A percentile compares a stretch with the other conserved stretches of the same genome.
phyloP scores from a whole-genome alignment of 2,797 vertebrate species.

The Picus viridis region DNA sequence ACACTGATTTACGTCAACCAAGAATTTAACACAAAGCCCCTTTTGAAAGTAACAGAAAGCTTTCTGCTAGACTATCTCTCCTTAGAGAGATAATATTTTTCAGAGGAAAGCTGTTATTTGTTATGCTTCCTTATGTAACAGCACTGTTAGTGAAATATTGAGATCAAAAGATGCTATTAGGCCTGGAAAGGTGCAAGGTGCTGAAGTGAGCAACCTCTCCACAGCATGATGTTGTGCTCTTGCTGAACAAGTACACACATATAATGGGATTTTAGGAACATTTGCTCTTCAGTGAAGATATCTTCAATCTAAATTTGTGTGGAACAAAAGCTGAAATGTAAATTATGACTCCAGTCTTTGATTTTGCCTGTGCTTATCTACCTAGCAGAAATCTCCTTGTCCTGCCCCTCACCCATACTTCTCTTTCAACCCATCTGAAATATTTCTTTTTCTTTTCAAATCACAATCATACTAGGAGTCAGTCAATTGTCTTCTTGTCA shows the following conservation, averaged over 20 bases:
- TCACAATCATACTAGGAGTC: background rate
- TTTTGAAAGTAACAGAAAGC: conserved; percentile 27
- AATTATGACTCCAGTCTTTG: background rate
- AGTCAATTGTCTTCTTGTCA: background rate
- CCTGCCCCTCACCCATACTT: background rate
- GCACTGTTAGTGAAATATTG: background rate
- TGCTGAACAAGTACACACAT: background rate
- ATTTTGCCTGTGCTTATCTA: background rate
- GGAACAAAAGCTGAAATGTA: background rate
- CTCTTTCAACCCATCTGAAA: background rate
- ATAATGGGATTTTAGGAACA: background rate
- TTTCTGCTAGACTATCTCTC: conserved; percentile 29
- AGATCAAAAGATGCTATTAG: background rate
- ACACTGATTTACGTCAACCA: background rate
- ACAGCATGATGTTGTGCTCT: background rate
- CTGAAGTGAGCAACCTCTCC: background rate
- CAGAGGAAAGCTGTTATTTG: conserved; percentile 32
- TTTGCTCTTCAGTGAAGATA: background rate
- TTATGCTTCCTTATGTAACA: conserved; percentile 14
- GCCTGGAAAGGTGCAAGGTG: background rate
- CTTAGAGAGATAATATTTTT: background rate
- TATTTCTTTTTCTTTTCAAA: background rate
- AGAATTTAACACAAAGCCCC: background rate
- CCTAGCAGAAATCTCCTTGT: background rate
- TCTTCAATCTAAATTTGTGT: background rate